Percentiles rank a stretch among this genome's conserved stretches.
Evolutionary conservation across 2,797 vertebrate species (phyloP).

Genomic region (Dipus sagitta): DNA sequence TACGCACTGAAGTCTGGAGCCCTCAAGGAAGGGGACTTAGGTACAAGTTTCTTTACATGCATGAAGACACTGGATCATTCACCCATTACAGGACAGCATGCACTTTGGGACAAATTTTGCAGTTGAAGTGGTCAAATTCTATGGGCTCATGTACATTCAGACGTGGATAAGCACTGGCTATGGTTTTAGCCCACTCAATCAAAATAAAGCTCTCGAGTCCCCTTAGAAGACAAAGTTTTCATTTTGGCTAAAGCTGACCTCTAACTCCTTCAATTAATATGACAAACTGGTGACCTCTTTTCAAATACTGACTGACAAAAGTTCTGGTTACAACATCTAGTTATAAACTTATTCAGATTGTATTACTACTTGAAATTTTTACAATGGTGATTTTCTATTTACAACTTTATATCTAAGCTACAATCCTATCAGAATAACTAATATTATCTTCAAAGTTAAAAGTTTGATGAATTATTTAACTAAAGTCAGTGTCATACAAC

Average conservation of each 20-base stretch:
- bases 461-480: slow-evolving; percentile 52
- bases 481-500: background rate
- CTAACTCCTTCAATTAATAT: slow-evolving; percentile 11
- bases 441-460: slow-evolving; percentile 24
- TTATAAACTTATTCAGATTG: slow-evolving; percentile 27
- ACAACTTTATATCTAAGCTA: background rate
- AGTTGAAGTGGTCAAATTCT: background rate
- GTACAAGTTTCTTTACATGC: background rate
- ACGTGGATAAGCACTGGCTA: background rate
- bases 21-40: background rate
- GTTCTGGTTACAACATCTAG: background rate
- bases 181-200: background rate
- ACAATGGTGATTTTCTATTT: background rate
- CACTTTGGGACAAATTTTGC: background rate
- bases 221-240: slow-evolving; percentile 50
- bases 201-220: slow-evolving; percentile 3
- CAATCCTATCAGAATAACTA: slow-evolving; percentile 44
- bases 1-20: background rate
- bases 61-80: background rate
- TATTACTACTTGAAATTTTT: background rate
- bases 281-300: slow-evolving; percentile 24
- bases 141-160: background rate
- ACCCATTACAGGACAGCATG: background rate
- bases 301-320: background rate
- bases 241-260: background rate